These are phyloP conservation scores for Pseudomyrmex cubaensis DNA, from an alignment of 1,140 invertebrate genomes.

Conservation along the genomic window DNA sequence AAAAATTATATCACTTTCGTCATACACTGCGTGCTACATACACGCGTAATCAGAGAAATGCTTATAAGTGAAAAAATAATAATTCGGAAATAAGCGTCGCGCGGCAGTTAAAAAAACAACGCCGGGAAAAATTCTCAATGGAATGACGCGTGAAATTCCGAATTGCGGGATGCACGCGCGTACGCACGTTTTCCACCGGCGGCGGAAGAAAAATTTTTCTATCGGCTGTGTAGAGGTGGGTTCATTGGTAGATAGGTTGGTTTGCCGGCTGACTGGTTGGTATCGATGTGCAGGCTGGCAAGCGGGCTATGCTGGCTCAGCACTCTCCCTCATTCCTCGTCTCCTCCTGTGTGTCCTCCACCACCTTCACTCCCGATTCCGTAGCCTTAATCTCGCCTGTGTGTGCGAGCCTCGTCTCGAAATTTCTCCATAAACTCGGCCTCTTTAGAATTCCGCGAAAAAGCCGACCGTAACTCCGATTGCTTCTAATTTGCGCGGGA, in stretches of 20 bases:
- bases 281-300: slow-evolving; percentile 85
- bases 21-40: background rate
- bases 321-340: slow-evolving; percentile 83
- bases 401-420: slow-evolving; percentile 57
- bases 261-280: slow-evolving; percentile 83
- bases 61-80: background rate
- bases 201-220: slow-evolving; percentile 62
- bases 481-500: slow-evolving; percentile 61
- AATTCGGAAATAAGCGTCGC: background rate
- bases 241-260: slow-evolving; percentile 79
- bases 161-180: slow-evolving; percentile 49
- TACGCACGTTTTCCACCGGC: slow-evolving; percentile 34
- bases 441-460: slow-evolving; percentile 57
- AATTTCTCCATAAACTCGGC: slow-evolving; percentile 77
- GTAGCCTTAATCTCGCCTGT: slow-evolving; percentile 61
- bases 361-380: slow-evolving; percentile 72
- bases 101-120: background rate
- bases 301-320: slow-evolving; percentile 84
- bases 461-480: slow-evolving; percentile 23
- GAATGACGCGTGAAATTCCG: slow-evolving; percentile 37
- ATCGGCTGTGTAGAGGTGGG: slow-evolving; percentile 66
- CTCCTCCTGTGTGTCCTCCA: slow-evolving; percentile 69
- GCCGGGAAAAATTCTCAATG: background rate
- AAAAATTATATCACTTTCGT: background rate
- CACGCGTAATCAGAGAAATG: background rate